Conservation (phyloP, 2,113 vertebrate species). For the Semnornis frantzii region DNA sequence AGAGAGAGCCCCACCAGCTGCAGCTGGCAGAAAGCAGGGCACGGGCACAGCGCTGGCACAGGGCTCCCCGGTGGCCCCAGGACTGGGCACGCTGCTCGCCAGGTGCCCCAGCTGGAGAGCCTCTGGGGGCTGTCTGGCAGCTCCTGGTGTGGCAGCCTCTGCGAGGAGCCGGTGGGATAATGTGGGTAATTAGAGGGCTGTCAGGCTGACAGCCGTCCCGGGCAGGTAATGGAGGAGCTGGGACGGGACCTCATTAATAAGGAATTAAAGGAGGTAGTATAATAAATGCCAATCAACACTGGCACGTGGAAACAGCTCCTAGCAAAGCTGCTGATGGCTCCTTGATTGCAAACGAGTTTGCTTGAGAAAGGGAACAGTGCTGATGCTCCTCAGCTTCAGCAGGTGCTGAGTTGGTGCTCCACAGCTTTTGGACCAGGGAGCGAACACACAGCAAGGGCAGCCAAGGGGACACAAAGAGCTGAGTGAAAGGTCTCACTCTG, state of each 20-base stretch:
- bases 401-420: rapidly evolving
- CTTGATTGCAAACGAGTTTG: not conserved
- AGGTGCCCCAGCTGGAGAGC: not conserved
- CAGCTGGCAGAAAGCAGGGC: not conserved
- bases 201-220: not conserved
- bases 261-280: not conserved
- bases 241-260: not conserved
- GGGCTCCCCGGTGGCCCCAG: not conserved
- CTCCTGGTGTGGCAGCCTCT: rapidly evolving
- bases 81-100: rapidly evolving
- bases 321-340: not conserved
- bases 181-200: not conserved
- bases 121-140: rapidly evolving
- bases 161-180: not conserved
- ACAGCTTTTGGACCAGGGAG: not conserved
- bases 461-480: too few relatives aligned
- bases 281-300: not conserved
- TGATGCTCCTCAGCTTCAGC: rapidly evolving
- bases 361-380: rapidly evolving
- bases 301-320: not conserved
- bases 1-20: conserved; percentile 27
- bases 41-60: not conserved
- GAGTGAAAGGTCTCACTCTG: too few relatives aligned
- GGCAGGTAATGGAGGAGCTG: not conserved
- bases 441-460: too few relatives aligned